phyloP scores from a whole-genome alignment of 2,888 invertebrate genomes.

The Argyresthia goedartella region DNA sequence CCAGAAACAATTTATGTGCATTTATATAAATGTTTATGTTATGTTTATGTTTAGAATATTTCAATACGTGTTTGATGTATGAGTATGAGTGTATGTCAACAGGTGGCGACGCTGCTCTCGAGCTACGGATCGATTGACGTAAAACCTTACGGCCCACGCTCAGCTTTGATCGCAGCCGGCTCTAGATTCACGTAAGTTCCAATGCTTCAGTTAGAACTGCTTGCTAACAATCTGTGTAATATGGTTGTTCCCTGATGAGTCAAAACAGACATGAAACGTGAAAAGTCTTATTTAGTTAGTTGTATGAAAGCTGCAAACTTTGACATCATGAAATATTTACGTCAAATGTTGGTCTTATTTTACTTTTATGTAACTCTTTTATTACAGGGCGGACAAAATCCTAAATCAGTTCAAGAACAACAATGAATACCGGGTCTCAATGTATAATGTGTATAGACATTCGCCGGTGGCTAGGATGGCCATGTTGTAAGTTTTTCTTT shows the following conservation, averaged over 20 bases:
- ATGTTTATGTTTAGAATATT: no score
- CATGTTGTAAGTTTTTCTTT: constrained; percentile 31
- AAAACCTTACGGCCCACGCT: constrained; percentile 56
- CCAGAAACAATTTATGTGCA: no score
- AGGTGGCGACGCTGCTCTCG: constrained; percentile 71
- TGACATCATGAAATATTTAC: no score
- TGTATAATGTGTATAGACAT: constrained; percentile 34
- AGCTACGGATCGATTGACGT: constrained; percentile 75
- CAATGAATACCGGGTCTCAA: constrained; percentile 39
- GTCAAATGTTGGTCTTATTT: no score
- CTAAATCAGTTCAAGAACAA: constrained; percentile 36
- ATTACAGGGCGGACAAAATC: constrained; percentile 46
- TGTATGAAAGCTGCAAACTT: no score
- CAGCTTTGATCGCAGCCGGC: constrained; percentile 73
- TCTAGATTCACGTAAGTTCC: constrained; percentile 70
- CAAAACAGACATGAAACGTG: no score
- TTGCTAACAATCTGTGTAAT: background rate
- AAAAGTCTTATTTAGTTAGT: no score
- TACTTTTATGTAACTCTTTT: background rate
- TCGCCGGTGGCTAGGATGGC: constrained; percentile 30
- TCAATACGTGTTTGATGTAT: no score
- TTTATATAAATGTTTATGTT: no score
- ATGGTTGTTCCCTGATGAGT: no score
- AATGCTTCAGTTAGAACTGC: background rate
- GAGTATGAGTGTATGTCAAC: no score